phyloP scores from a whole-genome alignment of 2,113 vertebrate genomes.

The Podocnemis expansa region DNA sequence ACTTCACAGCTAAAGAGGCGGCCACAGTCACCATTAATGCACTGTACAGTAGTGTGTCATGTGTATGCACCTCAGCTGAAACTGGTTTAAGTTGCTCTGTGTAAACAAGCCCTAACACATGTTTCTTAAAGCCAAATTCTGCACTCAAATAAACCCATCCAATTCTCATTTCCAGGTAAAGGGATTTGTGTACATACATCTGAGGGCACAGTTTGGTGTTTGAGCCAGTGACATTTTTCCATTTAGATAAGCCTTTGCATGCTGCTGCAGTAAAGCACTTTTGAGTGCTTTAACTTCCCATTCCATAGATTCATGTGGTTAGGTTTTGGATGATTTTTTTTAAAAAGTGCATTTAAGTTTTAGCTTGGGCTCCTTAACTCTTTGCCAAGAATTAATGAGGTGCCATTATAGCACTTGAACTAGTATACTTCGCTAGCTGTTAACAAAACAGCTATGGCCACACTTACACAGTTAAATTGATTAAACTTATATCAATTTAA shows the following conservation, averaged over 20 bases:
- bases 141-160: not conserved
- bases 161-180: not conserved
- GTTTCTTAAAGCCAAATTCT: not conserved
- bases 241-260: not conserved
- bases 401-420: not conserved
- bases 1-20: not conserved
- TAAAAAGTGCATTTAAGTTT: not conserved
- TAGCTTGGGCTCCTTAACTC: not conserved
- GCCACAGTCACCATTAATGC: not conserved
- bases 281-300: slow-evolving; percentile 3
- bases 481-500: too few species aligned
- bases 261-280: slow-evolving; percentile 12
- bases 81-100: not conserved
- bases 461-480: too few species aligned
- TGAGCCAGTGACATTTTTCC: not conserved
- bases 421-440: not conserved
- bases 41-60: not conserved
- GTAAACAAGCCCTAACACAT: not conserved
- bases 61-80: not conserved
- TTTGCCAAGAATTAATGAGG: not conserved
- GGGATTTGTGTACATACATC: not conserved
- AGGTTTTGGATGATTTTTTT: not conserved
- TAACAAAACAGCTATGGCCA: too few species aligned
- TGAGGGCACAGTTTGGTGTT: not conserved
- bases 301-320: slow-evolving; percentile 8